Conservation (phyloP, 2,113 vertebrate genomes). For the Melanotaenia duboulayi region DNA sequence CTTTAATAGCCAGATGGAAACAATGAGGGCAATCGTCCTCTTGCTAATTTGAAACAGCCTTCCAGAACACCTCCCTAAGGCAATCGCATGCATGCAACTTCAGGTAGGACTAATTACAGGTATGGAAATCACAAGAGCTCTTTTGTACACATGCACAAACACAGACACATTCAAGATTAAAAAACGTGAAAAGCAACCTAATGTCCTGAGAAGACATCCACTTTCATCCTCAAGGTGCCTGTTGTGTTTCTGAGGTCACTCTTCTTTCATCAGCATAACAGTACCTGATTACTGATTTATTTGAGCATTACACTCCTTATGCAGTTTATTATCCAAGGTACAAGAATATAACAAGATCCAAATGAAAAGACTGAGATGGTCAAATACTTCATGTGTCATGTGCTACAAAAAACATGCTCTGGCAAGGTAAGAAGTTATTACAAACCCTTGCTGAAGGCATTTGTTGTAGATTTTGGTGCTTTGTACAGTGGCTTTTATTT, state of each 20-base stretch:
- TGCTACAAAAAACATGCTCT: not conserved
- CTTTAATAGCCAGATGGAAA: slow-evolving; percentile 82
- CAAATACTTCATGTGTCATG: slow-evolving; percentile 1
- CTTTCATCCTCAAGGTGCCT: slow-evolving; percentile 26
- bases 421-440: slow-evolving; percentile 19
- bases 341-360: slow-evolving; percentile 11
- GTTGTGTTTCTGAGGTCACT: slow-evolving; percentile 33
- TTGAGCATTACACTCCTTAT: slow-evolving; percentile 11
- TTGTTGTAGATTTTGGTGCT: slow-evolving; percentile 35
- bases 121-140: slow-evolving; percentile 68
- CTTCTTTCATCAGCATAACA: slow-evolving; percentile 30
- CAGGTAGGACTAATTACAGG: slow-evolving; percentile 82
- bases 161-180: slow-evolving; percentile 31
- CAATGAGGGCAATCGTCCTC: slow-evolving; percentile 79
- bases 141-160: slow-evolving; percentile 58
- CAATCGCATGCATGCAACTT: slow-evolving; percentile 74
- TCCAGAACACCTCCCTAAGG: slow-evolving; percentile 76
- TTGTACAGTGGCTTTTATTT: slow-evolving; percentile 45
- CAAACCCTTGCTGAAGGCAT: slow-evolving; percentile 19
- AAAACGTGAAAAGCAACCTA: slow-evolving; percentile 54
- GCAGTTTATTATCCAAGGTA: slow-evolving; percentile 22
- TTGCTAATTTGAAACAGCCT: slow-evolving; percentile 78
- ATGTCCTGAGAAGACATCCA: slow-evolving; percentile 37
- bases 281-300: slow-evolving; percentile 27
- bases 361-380: slow-evolving; percentile 13